These are phyloP conservation scores for Parnassius mnemosyne DNA, from an alignment of 2,888 invertebrate species.

Conservation along the genomic window DNA sequence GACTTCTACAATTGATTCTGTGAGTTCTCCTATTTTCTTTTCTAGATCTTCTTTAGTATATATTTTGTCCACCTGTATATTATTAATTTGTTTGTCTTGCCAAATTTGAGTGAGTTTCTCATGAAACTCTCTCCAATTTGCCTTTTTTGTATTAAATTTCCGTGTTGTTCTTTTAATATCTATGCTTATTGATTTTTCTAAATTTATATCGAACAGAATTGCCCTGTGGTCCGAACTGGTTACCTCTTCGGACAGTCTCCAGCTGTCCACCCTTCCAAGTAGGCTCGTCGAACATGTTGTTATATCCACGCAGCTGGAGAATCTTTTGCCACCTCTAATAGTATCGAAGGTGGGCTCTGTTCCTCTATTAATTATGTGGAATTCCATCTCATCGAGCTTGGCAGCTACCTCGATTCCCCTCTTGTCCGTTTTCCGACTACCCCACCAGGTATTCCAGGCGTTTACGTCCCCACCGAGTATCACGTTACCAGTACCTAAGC, in stretches of 20 bases:
- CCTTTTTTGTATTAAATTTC: neutral
- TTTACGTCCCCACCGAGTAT: neutral
- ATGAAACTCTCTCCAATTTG: no score
- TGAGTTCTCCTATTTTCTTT: no score
- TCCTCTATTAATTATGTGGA: neutral
- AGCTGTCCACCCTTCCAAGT: neutral
- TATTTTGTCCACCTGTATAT: no score
- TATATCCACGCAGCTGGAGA: neutral
- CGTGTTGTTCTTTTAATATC: constrained; percentile 2
- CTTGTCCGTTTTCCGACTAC: no score
- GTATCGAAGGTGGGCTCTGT: neutral
- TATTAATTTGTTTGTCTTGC: no score
- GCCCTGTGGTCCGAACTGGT: neutral
- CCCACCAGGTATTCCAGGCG: no score
- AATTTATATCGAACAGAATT: neutral
- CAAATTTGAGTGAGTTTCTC: no score
- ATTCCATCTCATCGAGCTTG: neutral
- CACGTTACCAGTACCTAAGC: neutral
- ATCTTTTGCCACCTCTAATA: no score
- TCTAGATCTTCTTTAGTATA: no score
- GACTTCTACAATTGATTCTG: no score
- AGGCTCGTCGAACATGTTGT: neutral
- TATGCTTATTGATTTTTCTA: no score
- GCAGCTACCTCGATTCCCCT: neutral
- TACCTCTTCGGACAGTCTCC: neutral